phyloP scores from a whole-genome alignment of 2,113 vertebrate species.

The Plotosus lineatus region DNA sequence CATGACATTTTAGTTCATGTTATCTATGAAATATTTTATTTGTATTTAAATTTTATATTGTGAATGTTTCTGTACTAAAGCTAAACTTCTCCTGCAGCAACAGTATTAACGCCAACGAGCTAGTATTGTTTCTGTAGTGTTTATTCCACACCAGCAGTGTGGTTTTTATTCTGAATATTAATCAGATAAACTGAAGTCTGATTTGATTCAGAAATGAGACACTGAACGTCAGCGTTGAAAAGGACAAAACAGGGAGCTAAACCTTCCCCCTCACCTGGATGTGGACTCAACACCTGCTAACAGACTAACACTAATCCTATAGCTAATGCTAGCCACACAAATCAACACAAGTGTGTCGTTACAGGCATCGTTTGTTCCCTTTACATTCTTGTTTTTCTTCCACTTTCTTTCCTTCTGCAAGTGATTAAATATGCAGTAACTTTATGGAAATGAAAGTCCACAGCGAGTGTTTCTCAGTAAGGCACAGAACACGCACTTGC shows the following conservation, averaged over 20 bases:
- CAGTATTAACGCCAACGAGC: background rate
- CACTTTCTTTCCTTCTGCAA: constrained; percentile 34
- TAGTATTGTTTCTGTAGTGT: background rate
- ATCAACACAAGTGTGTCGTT: background rate
- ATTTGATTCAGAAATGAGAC: background rate
- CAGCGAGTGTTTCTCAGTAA: constrained; percentile 84
- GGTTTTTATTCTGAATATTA: background rate
- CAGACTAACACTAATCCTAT: background rate
- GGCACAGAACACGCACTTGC: constrained; percentile 98
- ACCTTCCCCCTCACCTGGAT: background rate
- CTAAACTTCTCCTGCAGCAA: background rate
- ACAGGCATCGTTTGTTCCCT: no score
- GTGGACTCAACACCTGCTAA: background rate
- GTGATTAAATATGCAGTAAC: constrained; percentile 62
- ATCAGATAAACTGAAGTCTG: background rate
- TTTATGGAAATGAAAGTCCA: constrained; percentile 68
- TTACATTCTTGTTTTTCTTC: constrained; percentile 58
- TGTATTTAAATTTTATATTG: background rate
- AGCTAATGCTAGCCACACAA: background rate
- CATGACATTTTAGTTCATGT: background rate
- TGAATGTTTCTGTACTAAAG: background rate
- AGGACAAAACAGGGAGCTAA: no score
- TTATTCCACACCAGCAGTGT: background rate
- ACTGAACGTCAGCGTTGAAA: background rate
- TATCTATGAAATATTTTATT: background rate